Conservation (phyloP, 2,797 vertebrate species). For the Apogon hyalosoma region DNA sequence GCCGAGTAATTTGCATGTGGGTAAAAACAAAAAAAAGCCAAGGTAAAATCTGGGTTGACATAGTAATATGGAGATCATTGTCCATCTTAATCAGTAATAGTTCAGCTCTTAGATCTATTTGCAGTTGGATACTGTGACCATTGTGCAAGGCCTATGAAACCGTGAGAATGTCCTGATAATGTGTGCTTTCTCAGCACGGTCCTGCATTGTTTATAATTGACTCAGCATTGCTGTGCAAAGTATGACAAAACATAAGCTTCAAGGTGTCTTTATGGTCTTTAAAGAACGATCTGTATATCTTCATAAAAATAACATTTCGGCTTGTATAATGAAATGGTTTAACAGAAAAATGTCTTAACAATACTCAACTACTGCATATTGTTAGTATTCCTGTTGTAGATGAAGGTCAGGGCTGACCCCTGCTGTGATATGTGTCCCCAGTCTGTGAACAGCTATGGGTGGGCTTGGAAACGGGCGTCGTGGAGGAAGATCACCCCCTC, state of each 20-base stretch:
- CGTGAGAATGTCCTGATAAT: neutral
- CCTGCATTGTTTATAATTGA: neutral
- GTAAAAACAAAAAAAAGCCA: no score
- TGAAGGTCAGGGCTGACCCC: constrained; percentile 4
- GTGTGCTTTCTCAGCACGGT: neutral
- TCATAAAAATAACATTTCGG: neutral
- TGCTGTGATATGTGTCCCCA: constrained; percentile 26
- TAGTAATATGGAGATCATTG: neutral
- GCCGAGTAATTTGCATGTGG: no score
- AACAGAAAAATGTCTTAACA: neutral
- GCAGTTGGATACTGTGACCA: no score
- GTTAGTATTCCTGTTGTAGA: neutral
- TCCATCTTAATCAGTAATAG: neutral
- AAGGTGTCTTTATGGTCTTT: neutral
- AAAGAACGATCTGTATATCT: neutral
- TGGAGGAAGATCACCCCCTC: constrained; percentile 90
- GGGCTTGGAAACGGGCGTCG: constrained; percentile 90
- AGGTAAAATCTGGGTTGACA: neutral
- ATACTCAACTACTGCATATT: no score
- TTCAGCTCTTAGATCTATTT: neutral
- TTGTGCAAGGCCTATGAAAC: neutral
- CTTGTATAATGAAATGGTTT: neutral
- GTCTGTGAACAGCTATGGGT: constrained; percentile 81
- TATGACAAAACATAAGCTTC: no score
- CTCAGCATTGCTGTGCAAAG: neutral